Conservation (phyloP, 2,113 vertebrate species). For the Barbus barbus region DNA sequence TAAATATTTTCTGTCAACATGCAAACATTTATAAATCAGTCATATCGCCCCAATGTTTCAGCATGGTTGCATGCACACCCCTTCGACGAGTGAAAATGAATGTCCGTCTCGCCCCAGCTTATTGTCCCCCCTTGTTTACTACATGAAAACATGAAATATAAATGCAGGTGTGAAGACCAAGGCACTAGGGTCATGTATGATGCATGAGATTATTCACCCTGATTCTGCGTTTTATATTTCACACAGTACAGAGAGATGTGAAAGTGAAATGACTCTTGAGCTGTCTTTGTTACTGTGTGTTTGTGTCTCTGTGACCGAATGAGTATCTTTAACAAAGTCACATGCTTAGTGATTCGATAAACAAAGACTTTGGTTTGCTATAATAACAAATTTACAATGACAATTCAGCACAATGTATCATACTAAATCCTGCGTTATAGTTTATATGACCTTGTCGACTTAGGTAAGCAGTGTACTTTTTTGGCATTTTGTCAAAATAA, state of each 20-base stretch:
- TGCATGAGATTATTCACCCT: no score
- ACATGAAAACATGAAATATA: conserved; percentile 2
- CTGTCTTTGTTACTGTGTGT: no score
- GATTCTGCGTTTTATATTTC: neutral
- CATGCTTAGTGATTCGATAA: neutral
- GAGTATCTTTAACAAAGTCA: neutral
- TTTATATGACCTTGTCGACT: neutral
- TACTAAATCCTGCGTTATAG: neutral
- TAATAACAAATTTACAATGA: neutral
- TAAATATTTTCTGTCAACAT: conserved; percentile 25
- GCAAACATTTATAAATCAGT: conserved; percentile 23
- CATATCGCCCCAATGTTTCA: neutral
- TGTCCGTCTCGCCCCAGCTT: neutral
- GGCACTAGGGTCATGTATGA: neutral
- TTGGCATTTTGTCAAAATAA: neutral
- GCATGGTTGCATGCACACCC: neutral
- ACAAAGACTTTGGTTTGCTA: neutral
- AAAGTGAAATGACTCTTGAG: no score
- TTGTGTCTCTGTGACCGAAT: neutral
- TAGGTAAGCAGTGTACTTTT: neutral
- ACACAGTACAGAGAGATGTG: neutral
- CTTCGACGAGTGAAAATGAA: neutral
- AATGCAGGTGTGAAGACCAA: conserved; percentile 10
- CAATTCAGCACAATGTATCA: neutral
- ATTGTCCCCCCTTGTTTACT: conserved; percentile 30